phyloP scores from a whole-genome alignment of 2,888 invertebrate genomes.

The Drosophila ustulata region DNA sequence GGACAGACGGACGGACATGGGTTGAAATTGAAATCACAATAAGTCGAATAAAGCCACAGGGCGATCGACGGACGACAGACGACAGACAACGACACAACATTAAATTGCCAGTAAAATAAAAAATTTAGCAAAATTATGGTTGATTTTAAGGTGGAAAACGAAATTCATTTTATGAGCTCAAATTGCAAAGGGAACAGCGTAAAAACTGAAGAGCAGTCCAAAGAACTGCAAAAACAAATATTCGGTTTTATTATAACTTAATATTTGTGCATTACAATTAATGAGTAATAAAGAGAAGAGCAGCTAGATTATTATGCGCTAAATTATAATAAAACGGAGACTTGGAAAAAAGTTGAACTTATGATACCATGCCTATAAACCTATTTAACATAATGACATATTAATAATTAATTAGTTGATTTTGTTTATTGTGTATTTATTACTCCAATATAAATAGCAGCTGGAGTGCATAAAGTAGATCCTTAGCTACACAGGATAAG shows the following conservation, averaged over 20 bases:
- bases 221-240: slow-evolving; percentile 26
- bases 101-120: slow-evolving; percentile 37
- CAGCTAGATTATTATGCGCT: background rate
- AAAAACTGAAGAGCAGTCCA: background rate
- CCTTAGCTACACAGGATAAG: too few relatives aligned
- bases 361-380: too few relatives aligned
- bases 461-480: too few relatives aligned
- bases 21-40: slow-evolving; percentile 73
- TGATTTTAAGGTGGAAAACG: slow-evolving; percentile 42
- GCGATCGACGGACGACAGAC: background rate
- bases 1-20: slow-evolving; percentile 10
- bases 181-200: slow-evolving; percentile 18
- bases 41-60: slow-evolving; percentile 42
- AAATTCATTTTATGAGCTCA: slow-evolving; percentile 48
- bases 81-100: slow-evolving; percentile 47
- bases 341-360: too few relatives aligned
- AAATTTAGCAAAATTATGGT: slow-evolving; percentile 43
- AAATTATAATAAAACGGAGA: too few relatives aligned
- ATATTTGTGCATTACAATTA: slow-evolving; percentile 2
- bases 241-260: slow-evolving; percentile 6
- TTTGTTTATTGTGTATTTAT: too few relatives aligned
- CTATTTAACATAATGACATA: too few relatives aligned
- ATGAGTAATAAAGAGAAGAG: background rate
- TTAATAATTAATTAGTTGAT: too few relatives aligned
- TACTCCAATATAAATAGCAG: too few relatives aligned